These are phyloP conservation scores for Tachina fera DNA, from an alignment of 2,888 invertebrate species.

Conservation along the genomic window DNA sequence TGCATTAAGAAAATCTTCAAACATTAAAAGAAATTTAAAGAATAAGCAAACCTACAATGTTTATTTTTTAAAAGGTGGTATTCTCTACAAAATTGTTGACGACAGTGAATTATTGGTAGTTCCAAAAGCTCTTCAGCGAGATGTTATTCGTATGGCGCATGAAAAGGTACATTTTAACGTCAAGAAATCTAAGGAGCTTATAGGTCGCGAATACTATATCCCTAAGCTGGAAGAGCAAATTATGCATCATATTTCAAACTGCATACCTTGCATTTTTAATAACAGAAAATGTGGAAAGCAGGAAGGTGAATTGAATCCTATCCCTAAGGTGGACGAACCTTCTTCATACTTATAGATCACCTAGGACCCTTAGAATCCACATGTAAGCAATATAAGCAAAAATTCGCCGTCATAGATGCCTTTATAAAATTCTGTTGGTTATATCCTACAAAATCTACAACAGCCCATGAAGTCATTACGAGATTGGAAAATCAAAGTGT, in stretches of 20 bases:
- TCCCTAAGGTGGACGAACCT: conserved; percentile 61
- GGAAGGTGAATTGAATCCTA: conserved; percentile 51
- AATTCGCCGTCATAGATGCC: conserved; percentile 58
- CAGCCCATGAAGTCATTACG: conserved; percentile 6
- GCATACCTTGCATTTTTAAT: conserved; percentile 54
- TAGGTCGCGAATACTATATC: conserved; percentile 55
- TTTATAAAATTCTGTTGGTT: conserved; percentile 63
- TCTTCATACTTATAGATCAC: conserved; percentile 51
- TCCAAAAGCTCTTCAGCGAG: conserved; percentile 52
- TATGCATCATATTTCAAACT: conserved; percentile 49
- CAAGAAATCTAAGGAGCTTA: conserved; percentile 62
- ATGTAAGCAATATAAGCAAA: conserved; percentile 62
- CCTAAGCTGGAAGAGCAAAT: conserved; percentile 62
- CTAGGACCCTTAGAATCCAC: conserved; percentile 37
- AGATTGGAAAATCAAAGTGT: conserved; percentile 71
- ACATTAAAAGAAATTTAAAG: conserved; percentile 57
- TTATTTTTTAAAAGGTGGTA: conserved; percentile 51
- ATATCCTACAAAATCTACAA: conserved; percentile 39
- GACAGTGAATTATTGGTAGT: conserved; percentile 54
- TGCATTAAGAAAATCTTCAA: conserved; percentile 58
- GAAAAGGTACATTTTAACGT: conserved; percentile 50
- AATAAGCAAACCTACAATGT: conserved; percentile 6
- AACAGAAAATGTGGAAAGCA: conserved; percentile 64
- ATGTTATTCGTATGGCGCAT: conserved; percentile 53
- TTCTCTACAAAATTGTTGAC: conserved; percentile 52